phyloP scores from a whole-genome alignment of 2,797 vertebrate genomes.

The Xenops minutus region DNA sequence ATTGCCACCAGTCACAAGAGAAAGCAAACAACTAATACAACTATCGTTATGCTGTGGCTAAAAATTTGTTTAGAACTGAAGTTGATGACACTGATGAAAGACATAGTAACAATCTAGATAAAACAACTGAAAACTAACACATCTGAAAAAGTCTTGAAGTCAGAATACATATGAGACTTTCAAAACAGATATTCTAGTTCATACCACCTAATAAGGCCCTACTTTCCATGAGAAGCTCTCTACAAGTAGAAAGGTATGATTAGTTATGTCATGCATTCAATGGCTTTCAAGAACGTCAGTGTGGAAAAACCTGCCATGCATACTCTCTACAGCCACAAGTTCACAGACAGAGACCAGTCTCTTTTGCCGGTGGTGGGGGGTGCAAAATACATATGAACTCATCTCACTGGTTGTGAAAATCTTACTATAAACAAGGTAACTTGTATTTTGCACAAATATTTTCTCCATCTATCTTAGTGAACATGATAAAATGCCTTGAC shows the following conservation, averaged over 20 bases:
- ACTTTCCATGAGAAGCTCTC: not conserved
- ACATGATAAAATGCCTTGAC: not conserved
- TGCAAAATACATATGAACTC: not conserved
- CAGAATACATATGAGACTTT: not conserved
- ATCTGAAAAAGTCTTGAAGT: not conserved
- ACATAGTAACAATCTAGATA: not conserved
- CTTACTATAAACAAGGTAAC: not conserved
- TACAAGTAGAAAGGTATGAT: not conserved
- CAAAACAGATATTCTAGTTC: not conserved
- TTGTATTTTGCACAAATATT: not conserved
- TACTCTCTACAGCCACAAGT: not conserved
- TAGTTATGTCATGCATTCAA: not conserved
- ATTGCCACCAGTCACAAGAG: not conserved
- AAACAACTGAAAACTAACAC: not conserved
- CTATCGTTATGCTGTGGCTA: not conserved
- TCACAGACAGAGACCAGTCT: not conserved
- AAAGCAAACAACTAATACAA: not conserved
- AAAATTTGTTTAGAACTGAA: not conserved
- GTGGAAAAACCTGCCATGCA: not conserved
- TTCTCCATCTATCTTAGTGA: not conserved
- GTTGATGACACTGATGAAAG: not conserved
- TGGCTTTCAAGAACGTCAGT: not conserved
- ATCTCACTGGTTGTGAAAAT: not conserved
- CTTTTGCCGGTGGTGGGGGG: rapidly evolving
- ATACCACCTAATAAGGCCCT: not conserved